Percentiles rank a stretch among this genome's conserved stretches.
These are phyloP conservation scores for Anguilla obscura DNA, from an alignment of 2,797 vertebrate genomes.

Conservation along the genomic window DNA sequence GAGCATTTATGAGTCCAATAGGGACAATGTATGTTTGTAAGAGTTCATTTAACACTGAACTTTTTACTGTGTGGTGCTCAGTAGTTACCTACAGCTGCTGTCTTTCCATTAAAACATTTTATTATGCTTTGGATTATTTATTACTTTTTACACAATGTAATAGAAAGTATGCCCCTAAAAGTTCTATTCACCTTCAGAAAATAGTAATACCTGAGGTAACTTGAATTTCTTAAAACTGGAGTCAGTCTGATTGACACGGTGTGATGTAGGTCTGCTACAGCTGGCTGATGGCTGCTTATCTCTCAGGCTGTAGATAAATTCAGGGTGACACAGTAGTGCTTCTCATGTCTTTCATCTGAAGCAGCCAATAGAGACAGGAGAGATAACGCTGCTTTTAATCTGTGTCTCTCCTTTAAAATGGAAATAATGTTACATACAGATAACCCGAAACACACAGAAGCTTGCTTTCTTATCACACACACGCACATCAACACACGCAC, in stretches of 20 bases:
- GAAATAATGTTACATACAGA: background rate
- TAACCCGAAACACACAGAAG: background rate
- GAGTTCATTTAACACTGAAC: background rate
- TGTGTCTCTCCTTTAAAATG: background rate
- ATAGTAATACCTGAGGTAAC: background rate
- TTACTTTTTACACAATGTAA: background rate
- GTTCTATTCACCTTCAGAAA: background rate
- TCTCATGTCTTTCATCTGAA: background rate
- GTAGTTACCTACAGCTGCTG: background rate
- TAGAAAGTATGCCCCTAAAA: background rate
- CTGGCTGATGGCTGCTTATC: slow-evolving; percentile 53
- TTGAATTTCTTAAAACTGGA: background rate
- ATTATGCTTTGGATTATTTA: background rate
- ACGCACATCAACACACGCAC: background rate
- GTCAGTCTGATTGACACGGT: background rate
- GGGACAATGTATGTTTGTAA: too few species aligned
- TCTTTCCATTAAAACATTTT: background rate
- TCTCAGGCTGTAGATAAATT: slow-evolving; percentile 22
- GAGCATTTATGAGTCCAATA: background rate
- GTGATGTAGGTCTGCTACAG: background rate
- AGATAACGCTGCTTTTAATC: slow-evolving; percentile 7
- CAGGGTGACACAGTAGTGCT: slow-evolving; percentile 30
- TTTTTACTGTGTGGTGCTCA: background rate
- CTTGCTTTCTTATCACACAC: background rate
- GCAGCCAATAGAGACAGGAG: background rate